phyloP scores from a whole-genome alignment of 2,113 vertebrate species.

The Ginglymostoma cirratum region DNA sequence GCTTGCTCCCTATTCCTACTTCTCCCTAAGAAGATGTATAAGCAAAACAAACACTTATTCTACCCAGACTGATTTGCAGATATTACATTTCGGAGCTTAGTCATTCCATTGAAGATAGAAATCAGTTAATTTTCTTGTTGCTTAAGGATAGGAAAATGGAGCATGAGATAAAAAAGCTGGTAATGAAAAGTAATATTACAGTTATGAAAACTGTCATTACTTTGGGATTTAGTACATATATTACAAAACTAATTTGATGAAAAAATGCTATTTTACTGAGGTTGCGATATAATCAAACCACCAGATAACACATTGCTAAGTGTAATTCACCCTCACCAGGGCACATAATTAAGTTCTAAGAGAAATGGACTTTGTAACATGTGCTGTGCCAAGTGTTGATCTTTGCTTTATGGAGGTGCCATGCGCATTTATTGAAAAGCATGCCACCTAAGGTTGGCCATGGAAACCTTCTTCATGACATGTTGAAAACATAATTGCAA shows the following conservation, averaged over 20 bases:
- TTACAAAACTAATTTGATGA: not conserved
- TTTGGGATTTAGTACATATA: not conserved
- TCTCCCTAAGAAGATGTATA: not conserved
- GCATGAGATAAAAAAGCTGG: not conserved
- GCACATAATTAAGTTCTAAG: not conserved
- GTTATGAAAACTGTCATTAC: not conserved
- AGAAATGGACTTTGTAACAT: not conserved
- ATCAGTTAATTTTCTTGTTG: not conserved
- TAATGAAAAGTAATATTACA: not conserved
- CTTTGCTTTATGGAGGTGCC: not conserved
- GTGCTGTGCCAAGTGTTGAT: not conserved
- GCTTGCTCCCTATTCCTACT: not conserved
- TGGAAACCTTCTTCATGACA: not conserved
- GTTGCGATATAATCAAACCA: not conserved
- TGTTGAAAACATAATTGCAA: conserved; percentile 7
- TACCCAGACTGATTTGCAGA: not conserved
- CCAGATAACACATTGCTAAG: not conserved
- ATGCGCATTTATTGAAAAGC: not conserved
- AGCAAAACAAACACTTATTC: not conserved
- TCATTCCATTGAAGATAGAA: not conserved
- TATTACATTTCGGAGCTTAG: not conserved
- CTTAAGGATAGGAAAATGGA: not conserved
- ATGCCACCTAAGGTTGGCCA: not conserved
- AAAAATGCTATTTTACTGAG: not conserved
- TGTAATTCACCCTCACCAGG: not conserved